Base-by-base conservation (phyloP, 2,113 vertebrate genomes). In the Strix aluco region DNA sequence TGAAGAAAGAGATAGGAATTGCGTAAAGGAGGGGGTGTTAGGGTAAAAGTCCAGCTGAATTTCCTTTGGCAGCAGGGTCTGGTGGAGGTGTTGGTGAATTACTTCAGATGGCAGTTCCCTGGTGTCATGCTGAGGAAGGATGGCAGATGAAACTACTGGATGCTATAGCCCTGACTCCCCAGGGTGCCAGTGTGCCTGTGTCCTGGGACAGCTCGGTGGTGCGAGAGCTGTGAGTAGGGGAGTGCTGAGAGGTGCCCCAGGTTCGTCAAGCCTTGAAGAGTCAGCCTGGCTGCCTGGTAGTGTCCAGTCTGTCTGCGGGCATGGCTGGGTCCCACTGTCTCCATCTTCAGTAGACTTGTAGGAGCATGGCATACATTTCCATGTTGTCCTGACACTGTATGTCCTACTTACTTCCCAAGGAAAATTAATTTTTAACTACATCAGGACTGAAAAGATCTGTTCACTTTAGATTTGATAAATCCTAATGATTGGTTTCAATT, bases 1-100 rank as follows among this genome's bases (percentile, higher is more conserved):
- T 54, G 62, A 91, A 89, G 73, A 81, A 58, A 63, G 91, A 87
- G 72, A 81, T 20, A 85, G 83, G 91, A n/a, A 20, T 82, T 96
- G 93, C 2, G 0, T 67, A 72, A 88, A 40, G 69, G 62, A 71
- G 52, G 34, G 61, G 34, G 49, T 71, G 63, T 90, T 29, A 55
- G 61, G 30, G 65, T 22, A 70, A 70, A 79, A 65, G 72, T 66
- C 47, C 89, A 78, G 72, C 83, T 92, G 92, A 65, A 66, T 94
- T 70, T 61, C 72, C 46, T 38, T 77, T 15, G 2, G 83, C 46
- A 42, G n/a, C 65, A 21, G 42, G 23, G 29, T 15, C 44, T 72
- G 36, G 18, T 0, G 2, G 73, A 94, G 65, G 69, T 81, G 94
- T 81, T 40, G 38, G 61, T 92, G 93, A 96, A 71, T 84, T 40